A percentile compares a stretch with the other conserved stretches of the same genome.
Conservation (phyloP, 2,888 invertebrate species). For the Gymnocheta viridis region DNA sequence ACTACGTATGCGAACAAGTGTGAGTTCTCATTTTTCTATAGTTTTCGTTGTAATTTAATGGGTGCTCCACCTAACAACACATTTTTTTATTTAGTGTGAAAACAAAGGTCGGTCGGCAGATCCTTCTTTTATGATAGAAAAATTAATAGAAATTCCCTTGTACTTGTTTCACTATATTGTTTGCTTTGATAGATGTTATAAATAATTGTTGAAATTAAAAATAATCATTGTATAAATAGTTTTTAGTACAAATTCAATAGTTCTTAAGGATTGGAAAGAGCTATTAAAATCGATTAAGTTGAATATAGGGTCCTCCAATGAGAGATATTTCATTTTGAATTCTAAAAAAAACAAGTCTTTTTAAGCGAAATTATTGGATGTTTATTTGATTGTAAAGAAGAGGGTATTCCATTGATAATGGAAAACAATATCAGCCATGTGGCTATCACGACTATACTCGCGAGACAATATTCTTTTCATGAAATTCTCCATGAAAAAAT, state of each 20-base stretch:
- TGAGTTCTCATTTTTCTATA: background rate
- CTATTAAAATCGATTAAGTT: background rate
- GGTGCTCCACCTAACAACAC: conserved; percentile 39
- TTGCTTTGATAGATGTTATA: conserved; percentile 32
- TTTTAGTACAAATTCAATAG: background rate
- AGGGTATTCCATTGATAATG: no score
- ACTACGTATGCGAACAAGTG: background rate
- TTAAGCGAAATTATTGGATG: no score
- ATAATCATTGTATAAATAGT: background rate
- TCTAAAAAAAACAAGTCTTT: no score
- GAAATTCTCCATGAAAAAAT: no score
- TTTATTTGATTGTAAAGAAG: no score
- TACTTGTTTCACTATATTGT: conserved; percentile 9
- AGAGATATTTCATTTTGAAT: no score
- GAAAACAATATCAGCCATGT: no score
- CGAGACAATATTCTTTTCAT: no score
- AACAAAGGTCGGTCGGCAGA: conserved; percentile 61
- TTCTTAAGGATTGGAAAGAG: background rate
- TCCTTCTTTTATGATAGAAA: conserved; percentile 49
- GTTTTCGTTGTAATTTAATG: conserved; percentile 47
- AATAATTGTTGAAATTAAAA: conserved; percentile 53
- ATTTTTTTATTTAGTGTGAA: conserved; percentile 54
- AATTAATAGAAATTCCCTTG: conserved; percentile 14
- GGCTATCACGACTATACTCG: no score
- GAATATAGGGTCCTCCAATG: no score